phyloP scores from a whole-genome alignment of 2,888 invertebrate genomes.

The Acanthosepion lycidas region DNA sequence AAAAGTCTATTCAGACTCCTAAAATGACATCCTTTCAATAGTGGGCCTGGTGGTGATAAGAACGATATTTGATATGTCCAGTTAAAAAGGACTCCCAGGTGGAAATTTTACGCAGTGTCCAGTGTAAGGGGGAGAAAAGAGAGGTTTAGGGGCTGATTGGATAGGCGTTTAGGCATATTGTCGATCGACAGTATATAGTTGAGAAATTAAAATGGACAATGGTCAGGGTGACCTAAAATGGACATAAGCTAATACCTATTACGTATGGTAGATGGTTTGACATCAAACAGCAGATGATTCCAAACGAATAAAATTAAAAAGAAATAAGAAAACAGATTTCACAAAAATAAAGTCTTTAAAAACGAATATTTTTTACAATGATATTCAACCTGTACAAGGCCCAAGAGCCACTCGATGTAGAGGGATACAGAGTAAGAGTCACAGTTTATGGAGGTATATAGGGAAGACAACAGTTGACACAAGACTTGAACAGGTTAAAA shows the following conservation, averaged over 20 bases:
- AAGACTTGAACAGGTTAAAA: too few relatives aligned
- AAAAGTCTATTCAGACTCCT: not conserved
- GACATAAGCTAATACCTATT: not conserved
- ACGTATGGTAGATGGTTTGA: too few relatives aligned
- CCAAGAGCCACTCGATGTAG: too few relatives aligned
- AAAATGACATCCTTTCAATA: not conserved
- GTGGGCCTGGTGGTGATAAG: not conserved
- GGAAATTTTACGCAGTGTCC: not conserved
- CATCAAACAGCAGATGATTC: too few relatives aligned
- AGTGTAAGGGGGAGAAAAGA: not conserved
- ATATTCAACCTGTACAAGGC: too few relatives aligned
- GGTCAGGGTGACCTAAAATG: not conserved
- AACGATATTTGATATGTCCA: constrained; percentile 8
- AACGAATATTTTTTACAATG: too few relatives aligned
- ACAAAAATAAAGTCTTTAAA: too few relatives aligned
- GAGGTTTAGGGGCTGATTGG: not conserved
- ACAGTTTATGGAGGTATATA: too few relatives aligned
- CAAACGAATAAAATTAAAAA: too few relatives aligned
- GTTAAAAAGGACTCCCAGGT: not conserved
- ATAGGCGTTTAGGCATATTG: not conserved
- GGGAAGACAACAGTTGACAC: too few relatives aligned
- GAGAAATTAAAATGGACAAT: not conserved
- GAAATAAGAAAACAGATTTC: too few relatives aligned
- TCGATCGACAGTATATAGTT: not conserved
- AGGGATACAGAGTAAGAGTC: too few relatives aligned